Evolutionary conservation across 2,888 invertebrate species (phyloP).

Genomic region (Drosophila pegasa): DNA sequence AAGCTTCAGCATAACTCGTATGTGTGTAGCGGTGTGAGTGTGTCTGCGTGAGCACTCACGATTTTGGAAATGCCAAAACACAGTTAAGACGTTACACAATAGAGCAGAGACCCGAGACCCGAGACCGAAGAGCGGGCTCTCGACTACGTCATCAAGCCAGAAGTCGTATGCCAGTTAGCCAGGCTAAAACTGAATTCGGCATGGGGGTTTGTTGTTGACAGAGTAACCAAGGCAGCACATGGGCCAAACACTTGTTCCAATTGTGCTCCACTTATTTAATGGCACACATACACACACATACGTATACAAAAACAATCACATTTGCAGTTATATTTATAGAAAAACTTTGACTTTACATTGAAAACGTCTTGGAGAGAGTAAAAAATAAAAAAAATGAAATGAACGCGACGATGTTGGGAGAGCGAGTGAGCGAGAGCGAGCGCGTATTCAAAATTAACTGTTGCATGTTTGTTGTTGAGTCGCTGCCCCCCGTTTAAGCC

Average conservation of each 20-base stretch:
- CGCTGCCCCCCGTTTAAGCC: constrained; percentile 70
- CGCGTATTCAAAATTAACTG: constrained; percentile 55
- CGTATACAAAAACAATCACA: constrained; percentile 14
- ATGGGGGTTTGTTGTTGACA: constrained; percentile 45
- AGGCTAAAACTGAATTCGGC: constrained; percentile 41
- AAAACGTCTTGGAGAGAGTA: constrained; percentile 35
- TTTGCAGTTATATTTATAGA: constrained; percentile 22
- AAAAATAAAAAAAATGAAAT: constrained; percentile 24
- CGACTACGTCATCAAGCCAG: constrained; percentile 73
- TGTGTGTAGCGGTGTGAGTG: constrained; percentile 8
- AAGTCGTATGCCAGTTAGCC: constrained; percentile 38
- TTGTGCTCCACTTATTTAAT: constrained; percentile 37
- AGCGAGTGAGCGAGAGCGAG: constrained; percentile 2
- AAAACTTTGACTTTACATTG: constrained; percentile 19
- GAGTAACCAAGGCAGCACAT: constrained; percentile 71
- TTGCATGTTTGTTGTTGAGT: constrained; percentile 61
- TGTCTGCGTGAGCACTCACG: constrained; percentile 40
- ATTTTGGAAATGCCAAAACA: constrained; percentile 76
- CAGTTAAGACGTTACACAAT: constrained; percentile 77
- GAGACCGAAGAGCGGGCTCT: constrained; percentile 6
- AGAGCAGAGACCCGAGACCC: constrained; percentile 17
- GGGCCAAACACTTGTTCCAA: constrained; percentile 58
- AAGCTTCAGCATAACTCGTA: constrained; percentile 30
- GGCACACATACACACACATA: no score
- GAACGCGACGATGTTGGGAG: constrained; percentile 23